Conservation (phyloP, 2,888 invertebrate species). For the Apodemia duryi region DNA sequence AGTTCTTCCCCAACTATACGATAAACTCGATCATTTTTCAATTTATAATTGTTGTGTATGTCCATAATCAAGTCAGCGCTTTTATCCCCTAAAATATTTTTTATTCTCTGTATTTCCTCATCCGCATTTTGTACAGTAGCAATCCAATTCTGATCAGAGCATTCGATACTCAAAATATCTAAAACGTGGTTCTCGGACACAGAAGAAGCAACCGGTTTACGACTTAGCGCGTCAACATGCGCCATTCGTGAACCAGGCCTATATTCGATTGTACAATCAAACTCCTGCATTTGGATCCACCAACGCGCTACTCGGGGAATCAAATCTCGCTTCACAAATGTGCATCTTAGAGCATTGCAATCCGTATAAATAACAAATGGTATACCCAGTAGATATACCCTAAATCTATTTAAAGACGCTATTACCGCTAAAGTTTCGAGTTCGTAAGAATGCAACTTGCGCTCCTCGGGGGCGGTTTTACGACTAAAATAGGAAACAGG, state of each 20-base stretch:
- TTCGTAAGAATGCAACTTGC: background rate
- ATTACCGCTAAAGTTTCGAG: slow-evolving; percentile 14
- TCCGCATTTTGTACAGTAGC: background rate
- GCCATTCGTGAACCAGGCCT: background rate
- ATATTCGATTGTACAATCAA: slow-evolving; percentile 5
- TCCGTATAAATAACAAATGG: slow-evolving; percentile 29
- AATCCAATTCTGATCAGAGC: background rate
- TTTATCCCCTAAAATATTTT: slow-evolving; percentile 18
- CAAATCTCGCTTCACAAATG: slow-evolving; percentile 18
- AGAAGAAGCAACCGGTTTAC: background rate
- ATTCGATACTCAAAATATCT: background rate
- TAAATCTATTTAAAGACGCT: slow-evolving; percentile 26
- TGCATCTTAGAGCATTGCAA: slow-evolving; percentile 30
- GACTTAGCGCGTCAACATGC: background rate
- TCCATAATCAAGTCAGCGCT: too few relatives aligned
- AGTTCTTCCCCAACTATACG: too few relatives aligned
- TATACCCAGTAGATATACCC: slow-evolving; percentile 30
- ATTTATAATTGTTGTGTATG: too few relatives aligned
- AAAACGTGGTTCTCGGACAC: background rate
- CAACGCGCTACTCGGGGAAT: background rate
- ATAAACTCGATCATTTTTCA: too few relatives aligned
- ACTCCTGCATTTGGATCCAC: slow-evolving; percentile 2
- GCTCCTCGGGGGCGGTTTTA: background rate
- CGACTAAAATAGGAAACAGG: slow-evolving; percentile 7
- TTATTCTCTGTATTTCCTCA: slow-evolving; percentile 15